These are phyloP conservation scores for Danaus melanippus DNA, from an alignment of 1,140 invertebrate genomes.

Conservation along the genomic window DNA sequence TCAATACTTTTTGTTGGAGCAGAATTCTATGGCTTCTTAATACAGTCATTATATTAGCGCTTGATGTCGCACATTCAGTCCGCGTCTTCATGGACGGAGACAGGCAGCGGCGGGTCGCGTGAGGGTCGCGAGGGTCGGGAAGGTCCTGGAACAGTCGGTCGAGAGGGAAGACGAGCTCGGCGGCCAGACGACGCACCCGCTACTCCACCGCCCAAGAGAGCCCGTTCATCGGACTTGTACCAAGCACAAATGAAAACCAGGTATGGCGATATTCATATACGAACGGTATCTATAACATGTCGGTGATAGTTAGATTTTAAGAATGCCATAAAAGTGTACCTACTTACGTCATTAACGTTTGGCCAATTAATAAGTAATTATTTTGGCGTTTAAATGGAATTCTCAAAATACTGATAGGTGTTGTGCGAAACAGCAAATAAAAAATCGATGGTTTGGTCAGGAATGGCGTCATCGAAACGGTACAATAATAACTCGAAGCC, in stretches of 20 bases:
- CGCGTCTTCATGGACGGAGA: conserved; percentile 63
- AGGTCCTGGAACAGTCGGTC: conserved; percentile 27
- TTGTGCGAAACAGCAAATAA: neutral
- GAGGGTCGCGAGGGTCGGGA: conserved; percentile 29
- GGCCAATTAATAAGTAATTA: no score
- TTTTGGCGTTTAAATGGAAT: no score
- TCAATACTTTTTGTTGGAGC: no score
- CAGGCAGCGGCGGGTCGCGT: conserved; percentile 49
- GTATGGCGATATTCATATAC: conserved; percentile 22
- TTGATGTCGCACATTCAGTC: conserved; percentile 29
- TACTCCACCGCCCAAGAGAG: conserved; percentile 76
- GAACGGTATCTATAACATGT: no score
- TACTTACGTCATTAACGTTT: no score
- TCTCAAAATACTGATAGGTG: no score
- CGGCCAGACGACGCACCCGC: conserved; percentile 57
- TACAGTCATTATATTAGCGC: no score
- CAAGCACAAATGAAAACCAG: conserved; percentile 73
- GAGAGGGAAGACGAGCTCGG: conserved; percentile 59
- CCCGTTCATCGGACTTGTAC: conserved; percentile 75
- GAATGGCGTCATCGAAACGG: conserved; percentile 29
- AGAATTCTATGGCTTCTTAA: no score
- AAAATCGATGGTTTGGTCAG: conserved; percentile 16
- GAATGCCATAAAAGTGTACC: no score
- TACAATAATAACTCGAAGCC: conserved; percentile 29
- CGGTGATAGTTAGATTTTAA: no score